Evolutionary conservation across 2,888 invertebrate genomes (phyloP).

Genomic region (Chrysolina oricalcia): DNA sequence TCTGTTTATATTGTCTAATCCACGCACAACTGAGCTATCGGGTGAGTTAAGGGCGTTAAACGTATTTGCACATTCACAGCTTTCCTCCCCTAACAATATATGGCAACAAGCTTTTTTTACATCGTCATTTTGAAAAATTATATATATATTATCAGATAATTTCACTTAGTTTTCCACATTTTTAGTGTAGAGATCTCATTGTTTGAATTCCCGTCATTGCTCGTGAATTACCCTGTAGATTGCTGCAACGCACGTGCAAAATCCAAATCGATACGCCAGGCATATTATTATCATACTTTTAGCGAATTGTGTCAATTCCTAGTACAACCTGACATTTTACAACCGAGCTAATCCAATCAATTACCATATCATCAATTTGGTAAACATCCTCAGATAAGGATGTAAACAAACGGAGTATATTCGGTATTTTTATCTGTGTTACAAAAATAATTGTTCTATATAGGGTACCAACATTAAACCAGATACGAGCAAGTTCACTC

Average conservation of each 20-base stretch:
- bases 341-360: constrained; percentile 57
- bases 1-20: too few relatives aligned
- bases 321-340: constrained; percentile 52
- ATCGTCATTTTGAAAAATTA: too few relatives aligned
- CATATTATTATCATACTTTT: constrained; percentile 30
- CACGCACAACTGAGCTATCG: too few relatives aligned
- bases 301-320: constrained; percentile 44
- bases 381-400: constrained; percentile 48
- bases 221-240: background rate
- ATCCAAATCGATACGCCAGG: constrained; percentile 1
- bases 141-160: too few relatives aligned
- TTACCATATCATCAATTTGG: constrained; percentile 55
- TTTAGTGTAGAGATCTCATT: too few relatives aligned
- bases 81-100: too few relatives aligned
- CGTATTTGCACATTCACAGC: too few relatives aligned
- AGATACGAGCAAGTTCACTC: background rate
- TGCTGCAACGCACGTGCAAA: background rate
- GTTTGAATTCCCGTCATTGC: too few relatives aligned
- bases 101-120: too few relatives aligned
- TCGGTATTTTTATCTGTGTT: constrained; percentile 18
- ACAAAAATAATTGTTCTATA: constrained; percentile 21
- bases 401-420: constrained; percentile 28
- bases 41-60: too few relatives aligned
- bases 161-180: too few relatives aligned
- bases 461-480: constrained; percentile 7